Base-by-base conservation (phyloP, 2,888 invertebrate genomes). In the Sinohyriopsis cumingii region DNA sequence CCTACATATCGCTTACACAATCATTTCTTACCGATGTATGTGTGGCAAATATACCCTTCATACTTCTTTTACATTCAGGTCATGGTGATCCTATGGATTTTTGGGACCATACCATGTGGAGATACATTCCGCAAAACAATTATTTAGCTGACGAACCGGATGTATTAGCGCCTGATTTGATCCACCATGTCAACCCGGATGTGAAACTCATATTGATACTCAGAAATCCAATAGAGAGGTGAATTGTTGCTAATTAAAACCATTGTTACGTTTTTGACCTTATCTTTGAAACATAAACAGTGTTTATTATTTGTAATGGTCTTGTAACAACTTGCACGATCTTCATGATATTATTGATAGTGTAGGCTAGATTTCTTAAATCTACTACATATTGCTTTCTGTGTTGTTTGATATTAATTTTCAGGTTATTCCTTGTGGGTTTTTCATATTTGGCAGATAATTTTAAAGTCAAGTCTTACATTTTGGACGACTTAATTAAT, bases 81-180 rank as follows among this genome's bases (percentile, higher is more conserved):
- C 72, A 75, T 54, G 75, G 75, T 61, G 75, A 75, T 25, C 75
- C 75, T 0, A 72, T 72, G 68, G 75, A 75, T 54, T 66, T 75
- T 24, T 75, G 72, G 72, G 69, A 72, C 54, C 67, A 72, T 53
- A 70, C 71, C 53, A 55, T 24, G 5, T 72, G 72, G 20, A 59
- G 45, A 12, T 24, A 55, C 24, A 73, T 55, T 7, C 75, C 75
- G 28, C 75, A 76, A 53, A 76, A 76, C 55, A 56, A 57, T 20
- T 71, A 68, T 5, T 63, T 59, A 19, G 72, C 71, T n/a, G 75
- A 76, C 20, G 75, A 76, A 61, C 59, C 73, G 19, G 45, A 73
- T 18, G 72, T 72, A 73, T 71, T 73, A 19, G 73, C 72, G 68
- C 75, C 75, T 5, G 72, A 67, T 56, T 61, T 68, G 25, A 67